Percentiles rank a stretch among this genome's conserved stretches.
Conservation (phyloP, 1,140 invertebrate species). For the Aleiodes sp. region DNA sequence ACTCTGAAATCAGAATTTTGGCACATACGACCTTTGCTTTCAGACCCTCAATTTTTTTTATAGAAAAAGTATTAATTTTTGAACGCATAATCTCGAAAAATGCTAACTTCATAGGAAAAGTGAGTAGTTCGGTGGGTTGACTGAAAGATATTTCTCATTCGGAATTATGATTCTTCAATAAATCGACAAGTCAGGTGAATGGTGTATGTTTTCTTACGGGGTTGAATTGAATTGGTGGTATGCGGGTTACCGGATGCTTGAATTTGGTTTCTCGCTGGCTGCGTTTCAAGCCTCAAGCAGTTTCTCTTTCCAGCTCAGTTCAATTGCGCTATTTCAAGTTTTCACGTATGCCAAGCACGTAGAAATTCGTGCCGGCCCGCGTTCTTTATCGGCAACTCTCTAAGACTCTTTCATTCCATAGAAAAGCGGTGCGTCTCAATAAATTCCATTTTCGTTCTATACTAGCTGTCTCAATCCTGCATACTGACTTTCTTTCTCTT, state of each 20-base stretch:
- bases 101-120: background rate
- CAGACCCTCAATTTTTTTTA: too few relatives aligned
- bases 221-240: background rate
- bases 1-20: too few relatives aligned
- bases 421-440: background rate
- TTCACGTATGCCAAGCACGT: slow-evolving; percentile 51
- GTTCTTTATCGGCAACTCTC: slow-evolving; percentile 45
- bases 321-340: slow-evolving; percentile 5
- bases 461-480: slow-evolving; percentile 34
- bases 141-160: background rate
- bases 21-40: too few relatives aligned
- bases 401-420: slow-evolving; percentile 20
- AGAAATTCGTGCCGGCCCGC: slow-evolving; percentile 52
- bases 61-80: too few relatives aligned
- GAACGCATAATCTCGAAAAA: too few relatives aligned
- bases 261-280: slow-evolving; percentile 27
- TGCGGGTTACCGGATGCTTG: slow-evolving; percentile 27
- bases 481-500: slow-evolving; percentile 28
- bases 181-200: slow-evolving; percentile 31
- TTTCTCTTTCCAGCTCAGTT: slow-evolving; percentile 16
- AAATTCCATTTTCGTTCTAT: slow-evolving; percentile 10
- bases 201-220: background rate
- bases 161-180: slow-evolving; percentile 21
- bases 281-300: slow-evolving; percentile 20
- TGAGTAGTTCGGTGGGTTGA: background rate